Conservation (phyloP, 2,797 vertebrate genomes). For the Pitangus sulphuratus region DNA sequence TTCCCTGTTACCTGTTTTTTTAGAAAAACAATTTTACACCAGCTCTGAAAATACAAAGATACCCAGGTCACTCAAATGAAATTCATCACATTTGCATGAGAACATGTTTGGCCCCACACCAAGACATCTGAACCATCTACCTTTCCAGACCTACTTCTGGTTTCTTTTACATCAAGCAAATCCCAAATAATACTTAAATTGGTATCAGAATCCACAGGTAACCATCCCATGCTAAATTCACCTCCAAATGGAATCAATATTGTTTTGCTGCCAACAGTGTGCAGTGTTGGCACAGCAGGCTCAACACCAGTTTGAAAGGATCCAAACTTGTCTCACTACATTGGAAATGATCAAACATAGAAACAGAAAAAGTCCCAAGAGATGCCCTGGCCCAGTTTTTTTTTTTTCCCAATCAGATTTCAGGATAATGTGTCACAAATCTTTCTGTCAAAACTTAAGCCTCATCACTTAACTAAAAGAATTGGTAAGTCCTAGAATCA, state of each 20-base stretch:
- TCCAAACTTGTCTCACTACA: background rate
- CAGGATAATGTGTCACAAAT: background rate
- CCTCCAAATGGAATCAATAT: background rate
- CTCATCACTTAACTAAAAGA: background rate
- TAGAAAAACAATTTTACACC: background rate
- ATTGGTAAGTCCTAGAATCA: background rate
- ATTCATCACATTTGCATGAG: background rate
- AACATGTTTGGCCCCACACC: background rate
- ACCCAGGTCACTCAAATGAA: background rate
- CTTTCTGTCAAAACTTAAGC: background rate
- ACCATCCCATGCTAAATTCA: background rate
- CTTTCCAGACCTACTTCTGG: background rate
- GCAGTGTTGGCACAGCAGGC: background rate
- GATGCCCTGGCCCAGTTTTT: background rate
- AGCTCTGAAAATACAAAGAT: background rate
- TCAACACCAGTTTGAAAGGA: background rate
- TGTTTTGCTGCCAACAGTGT: background rate
- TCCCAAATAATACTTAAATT: background rate
- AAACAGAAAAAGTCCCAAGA: background rate
- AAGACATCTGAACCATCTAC: background rate
- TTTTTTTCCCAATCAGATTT: background rate
- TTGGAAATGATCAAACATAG: background rate
- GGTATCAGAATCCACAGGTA: background rate
- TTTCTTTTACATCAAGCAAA: background rate
- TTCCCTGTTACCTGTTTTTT: slow-evolving; percentile 82